Percentiles rank a stretch among this genome's conserved stretches.
Conservation (phyloP, 2,888 invertebrate species). For the Cosmia pyralina region DNA sequence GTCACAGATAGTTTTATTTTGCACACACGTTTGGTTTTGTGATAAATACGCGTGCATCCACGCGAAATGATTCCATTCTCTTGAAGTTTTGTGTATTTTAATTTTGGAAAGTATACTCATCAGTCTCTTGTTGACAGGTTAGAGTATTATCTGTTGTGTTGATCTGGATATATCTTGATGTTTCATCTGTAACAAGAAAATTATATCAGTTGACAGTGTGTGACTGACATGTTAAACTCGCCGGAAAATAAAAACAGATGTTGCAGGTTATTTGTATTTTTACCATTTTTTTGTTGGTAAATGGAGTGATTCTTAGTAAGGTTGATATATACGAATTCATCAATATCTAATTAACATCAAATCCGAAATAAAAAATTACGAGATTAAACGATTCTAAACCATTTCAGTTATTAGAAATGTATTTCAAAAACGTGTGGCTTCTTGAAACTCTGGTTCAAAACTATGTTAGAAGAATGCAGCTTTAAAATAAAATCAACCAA, state of each 20-base stretch:
- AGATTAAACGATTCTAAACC: not conserved
- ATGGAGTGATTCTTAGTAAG: not conserved
- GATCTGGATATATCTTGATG: slow-evolving; percentile 30
- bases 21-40: slow-evolving; percentile 43
- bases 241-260: not conserved
- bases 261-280: not conserved
- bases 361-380: not conserved
- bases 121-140: slow-evolving; percentile 50
- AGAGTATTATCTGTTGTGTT: slow-evolving; percentile 33
- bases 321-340: not conserved
- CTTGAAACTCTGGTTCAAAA: slow-evolving; percentile 7
- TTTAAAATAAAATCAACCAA: not conserved
- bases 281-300: no score
- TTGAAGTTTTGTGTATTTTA: slow-evolving; percentile 63
- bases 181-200: slow-evolving; percentile 59
- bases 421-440: not conserved
- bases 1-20: slow-evolving; percentile 39
- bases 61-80: slow-evolving; percentile 76
- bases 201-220: slow-evolving; percentile 47
- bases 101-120: slow-evolving; percentile 71
- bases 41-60: slow-evolving; percentile 49
- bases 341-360: not conserved
- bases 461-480: not conserved
- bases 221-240: slow-evolving; percentile 32
- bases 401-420: not conserved